Percentiles rank a stretch among this genome's conserved stretches.
Conservation (phyloP, 2,797 vertebrate genomes). For the Chelonia mydas region DNA sequence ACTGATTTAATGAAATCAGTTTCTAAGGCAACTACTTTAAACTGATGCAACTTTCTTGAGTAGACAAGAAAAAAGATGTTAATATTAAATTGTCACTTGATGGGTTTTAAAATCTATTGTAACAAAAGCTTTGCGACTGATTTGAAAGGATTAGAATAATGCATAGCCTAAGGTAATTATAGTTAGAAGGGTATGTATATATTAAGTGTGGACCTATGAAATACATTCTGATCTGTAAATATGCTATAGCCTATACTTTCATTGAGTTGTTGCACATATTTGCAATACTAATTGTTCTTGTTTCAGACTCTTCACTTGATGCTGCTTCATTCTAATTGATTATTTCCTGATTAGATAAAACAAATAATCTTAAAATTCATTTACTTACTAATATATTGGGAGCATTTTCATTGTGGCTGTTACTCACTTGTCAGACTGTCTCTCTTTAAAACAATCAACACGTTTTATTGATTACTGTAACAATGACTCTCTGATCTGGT, state of each 20-base stretch:
- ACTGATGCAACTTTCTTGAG: neutral
- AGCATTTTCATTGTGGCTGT: neutral
- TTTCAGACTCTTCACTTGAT: neutral
- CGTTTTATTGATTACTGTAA: neutral
- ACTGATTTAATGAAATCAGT: neutral
- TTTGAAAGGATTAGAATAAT: neutral
- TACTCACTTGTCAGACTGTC: neutral
- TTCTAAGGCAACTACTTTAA: neutral
- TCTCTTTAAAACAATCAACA: neutral
- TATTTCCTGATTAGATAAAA: neutral
- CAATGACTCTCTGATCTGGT: neutral
- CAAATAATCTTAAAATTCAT: neutral
- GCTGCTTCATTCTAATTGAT: neutral
- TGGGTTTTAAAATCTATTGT: neutral
- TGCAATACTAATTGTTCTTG: neutral
- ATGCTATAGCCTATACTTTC: too few relatives aligned
- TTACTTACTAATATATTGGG: neutral
- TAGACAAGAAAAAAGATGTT: neutral
- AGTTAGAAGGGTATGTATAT: neutral
- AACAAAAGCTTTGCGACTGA: neutral
- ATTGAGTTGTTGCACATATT: neutral
- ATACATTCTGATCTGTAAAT: fast-evolving
- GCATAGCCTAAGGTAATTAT: too few relatives aligned
- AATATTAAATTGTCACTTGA: neutral
- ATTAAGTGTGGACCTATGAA: neutral